Conservation (phyloP, 2,113 vertebrate genomes). For the Forbesichthys papilliferus region DNA sequence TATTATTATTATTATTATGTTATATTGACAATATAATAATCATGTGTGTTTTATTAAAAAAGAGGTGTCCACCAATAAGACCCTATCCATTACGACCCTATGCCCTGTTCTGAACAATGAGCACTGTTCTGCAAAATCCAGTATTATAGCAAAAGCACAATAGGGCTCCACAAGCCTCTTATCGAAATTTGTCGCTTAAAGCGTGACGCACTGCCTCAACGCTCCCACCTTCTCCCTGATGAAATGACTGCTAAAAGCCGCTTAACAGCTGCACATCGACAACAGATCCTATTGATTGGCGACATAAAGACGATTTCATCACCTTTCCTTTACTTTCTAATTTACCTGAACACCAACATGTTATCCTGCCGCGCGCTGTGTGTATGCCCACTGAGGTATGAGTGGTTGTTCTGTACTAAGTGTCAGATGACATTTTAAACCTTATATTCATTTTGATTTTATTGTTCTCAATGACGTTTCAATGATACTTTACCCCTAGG, state of each 20-base stretch:
- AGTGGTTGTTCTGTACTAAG: too few species aligned
- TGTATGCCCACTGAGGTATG: too few species aligned
- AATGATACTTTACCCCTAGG: too few species aligned
- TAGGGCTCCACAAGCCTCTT: conserved; percentile 62
- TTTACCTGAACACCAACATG: conserved; percentile 70
- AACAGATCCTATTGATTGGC: conserved; percentile 48
- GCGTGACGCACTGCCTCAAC: conserved; percentile 48
- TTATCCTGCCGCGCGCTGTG: conserved; percentile 60
- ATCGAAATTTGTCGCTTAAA: conserved; percentile 47
- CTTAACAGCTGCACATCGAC: conserved; percentile 61
- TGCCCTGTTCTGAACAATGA: too few species aligned
- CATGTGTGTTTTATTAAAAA: too few species aligned
- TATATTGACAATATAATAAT: too few species aligned
- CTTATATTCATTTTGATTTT: too few species aligned
- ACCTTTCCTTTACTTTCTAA: conserved; percentile 74
- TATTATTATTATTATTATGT: too few species aligned
- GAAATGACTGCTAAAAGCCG: conserved; percentile 79
- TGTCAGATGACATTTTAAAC: too few species aligned
- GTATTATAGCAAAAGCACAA: neutral
- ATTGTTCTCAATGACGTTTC: too few species aligned
- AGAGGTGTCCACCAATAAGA: too few species aligned
- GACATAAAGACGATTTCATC: conserved; percentile 68
- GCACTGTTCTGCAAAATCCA: neutral
- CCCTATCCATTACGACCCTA: too few species aligned
- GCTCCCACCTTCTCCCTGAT: conserved; percentile 69